Conservation (phyloP, 2,797 vertebrate species). For the Semaprochilodus insignis region DNA sequence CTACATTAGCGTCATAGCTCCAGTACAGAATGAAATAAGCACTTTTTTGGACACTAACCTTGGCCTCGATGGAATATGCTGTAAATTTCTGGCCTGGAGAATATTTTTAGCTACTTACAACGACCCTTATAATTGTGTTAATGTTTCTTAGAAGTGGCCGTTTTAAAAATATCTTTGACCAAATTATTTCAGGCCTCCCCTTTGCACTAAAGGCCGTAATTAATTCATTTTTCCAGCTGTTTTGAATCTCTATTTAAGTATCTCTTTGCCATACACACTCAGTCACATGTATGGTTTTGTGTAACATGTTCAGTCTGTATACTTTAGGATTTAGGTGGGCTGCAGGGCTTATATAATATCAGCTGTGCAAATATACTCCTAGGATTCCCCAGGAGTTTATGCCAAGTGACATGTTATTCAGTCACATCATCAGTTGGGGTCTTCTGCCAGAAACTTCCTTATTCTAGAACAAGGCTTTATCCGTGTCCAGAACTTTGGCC, state of each 20-base stretch:
- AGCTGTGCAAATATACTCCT: neutral
- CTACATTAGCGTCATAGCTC: too few relatives aligned
- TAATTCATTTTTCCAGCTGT: neutral
- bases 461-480: neutral
- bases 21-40: too few relatives aligned
- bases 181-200: too few relatives aligned
- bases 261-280: neutral
- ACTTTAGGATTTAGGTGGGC: neutral
- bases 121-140: too few relatives aligned
- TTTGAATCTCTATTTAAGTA: neutral
- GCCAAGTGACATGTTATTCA: neutral
- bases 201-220: neutral
- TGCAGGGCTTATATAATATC: neutral
- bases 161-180: too few relatives aligned
- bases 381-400: neutral
- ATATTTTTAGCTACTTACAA: too few relatives aligned
- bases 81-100: too few relatives aligned
- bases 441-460: neutral
- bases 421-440: neutral
- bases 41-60: too few relatives aligned
- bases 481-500: neutral
- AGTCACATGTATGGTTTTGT: neutral
- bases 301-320: slow-evolving; percentile 2
- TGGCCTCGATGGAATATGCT: too few relatives aligned
- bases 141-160: too few relatives aligned